Conservation (phyloP, 2,113 vertebrate species). For the Emydura subglobosa region DNA sequence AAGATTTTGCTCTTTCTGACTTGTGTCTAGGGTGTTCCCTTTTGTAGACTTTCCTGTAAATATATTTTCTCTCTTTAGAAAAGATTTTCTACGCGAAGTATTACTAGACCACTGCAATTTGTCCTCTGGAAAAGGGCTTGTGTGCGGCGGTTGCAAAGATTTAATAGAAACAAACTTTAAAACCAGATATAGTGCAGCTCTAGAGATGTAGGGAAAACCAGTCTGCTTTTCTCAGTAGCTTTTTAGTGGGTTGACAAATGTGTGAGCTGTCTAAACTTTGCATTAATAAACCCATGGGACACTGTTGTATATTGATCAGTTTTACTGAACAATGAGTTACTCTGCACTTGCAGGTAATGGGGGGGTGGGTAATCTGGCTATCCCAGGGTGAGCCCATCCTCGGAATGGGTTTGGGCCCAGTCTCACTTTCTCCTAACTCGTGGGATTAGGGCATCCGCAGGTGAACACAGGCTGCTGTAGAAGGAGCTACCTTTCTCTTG, state of each 20-base stretch:
- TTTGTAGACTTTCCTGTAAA: background rate
- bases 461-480: too few species aligned
- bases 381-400: background rate
- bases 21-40: background rate
- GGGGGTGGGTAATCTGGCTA: background rate
- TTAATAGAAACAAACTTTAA: background rate
- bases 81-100: background rate
- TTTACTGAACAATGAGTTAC: background rate
- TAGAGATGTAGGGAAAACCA: conserved; percentile 2
- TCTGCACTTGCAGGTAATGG: background rate
- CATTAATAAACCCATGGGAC: background rate
- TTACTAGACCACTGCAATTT: background rate
- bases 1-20: background rate
- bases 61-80: background rate
- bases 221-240: conserved; percentile 21
- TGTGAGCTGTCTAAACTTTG: conserved; percentile 18
- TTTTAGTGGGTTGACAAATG: conserved; percentile 2
- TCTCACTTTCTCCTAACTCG: background rate
- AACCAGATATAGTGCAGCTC: background rate
- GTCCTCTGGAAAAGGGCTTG: background rate
- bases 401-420: background rate
- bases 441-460: background rate
- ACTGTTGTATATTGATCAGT: background rate
- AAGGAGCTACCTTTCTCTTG: background rate
- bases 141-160: background rate